phyloP scores from a whole-genome alignment of 2,113 vertebrate species.

The Xiphias gladius region DNA sequence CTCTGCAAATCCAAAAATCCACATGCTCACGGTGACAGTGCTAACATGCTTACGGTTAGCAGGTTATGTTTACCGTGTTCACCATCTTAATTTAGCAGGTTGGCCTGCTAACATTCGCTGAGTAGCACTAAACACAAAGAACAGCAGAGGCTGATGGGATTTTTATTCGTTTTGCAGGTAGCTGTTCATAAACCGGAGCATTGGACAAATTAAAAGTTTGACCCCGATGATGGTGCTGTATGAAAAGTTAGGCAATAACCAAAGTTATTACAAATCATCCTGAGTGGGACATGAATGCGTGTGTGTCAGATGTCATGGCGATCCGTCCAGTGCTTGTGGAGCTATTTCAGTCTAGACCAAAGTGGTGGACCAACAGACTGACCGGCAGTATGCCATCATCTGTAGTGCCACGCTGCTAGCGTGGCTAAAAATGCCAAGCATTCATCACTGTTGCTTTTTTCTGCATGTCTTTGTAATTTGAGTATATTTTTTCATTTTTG shows the following conservation, averaged over 20 bases:
- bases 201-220: neutral
- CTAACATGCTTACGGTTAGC: neutral
- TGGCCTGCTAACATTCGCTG: neutral
- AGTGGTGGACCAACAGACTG: too few species aligned
- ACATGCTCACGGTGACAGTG: neutral
- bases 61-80: too few species aligned
- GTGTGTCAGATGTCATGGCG: neutral
- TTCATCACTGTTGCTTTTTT: too few species aligned
- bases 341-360: too few species aligned
- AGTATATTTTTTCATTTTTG: too few species aligned
- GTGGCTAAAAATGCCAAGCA: too few species aligned
- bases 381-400: too few species aligned
- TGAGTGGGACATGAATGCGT: neutral
- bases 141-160: neutral
- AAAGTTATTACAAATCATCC: neutral
- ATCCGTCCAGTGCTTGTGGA: neutral
- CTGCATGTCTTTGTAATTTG: too few species aligned
- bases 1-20: neutral
- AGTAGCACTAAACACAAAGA: neutral
- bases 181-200: neutral
- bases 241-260: neutral
- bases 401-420: too few species aligned
- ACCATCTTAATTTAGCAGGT: too few species aligned
- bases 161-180: too few species aligned
- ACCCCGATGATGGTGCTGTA: neutral